Base-by-base conservation (phyloP, 2,797 vertebrate genomes). In the Acrossocheilus wenchowensis region DNA sequence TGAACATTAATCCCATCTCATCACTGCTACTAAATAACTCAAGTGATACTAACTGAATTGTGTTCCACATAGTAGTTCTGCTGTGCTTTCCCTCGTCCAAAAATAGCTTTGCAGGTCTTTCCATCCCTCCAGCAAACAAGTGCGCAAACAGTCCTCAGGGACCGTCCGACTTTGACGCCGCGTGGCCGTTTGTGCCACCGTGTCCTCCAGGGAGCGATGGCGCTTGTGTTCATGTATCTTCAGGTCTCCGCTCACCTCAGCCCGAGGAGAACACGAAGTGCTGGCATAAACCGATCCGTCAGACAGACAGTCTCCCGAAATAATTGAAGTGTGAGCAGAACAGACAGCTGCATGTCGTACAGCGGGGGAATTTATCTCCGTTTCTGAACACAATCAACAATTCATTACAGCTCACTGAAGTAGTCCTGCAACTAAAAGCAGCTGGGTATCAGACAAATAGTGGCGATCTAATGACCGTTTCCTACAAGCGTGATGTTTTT, bases 61-160 rank as follows among this genome's bases (percentile, higher is more conserved):
- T 82, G 72, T 60, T 71, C 85, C 62, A 78, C 60, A 73, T 60
- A 87, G 6, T 50, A 41, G 45, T 72, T 54, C 11, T 10, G 14
- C 41, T 54, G 34, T 75, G 6, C 69, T 81, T 54, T 83, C 48
- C 69, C 68, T n/a, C 6, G 2, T 64, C 86, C 92, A 94, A 92
- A 93, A 94, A 95, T 94, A 95, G 92, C 86, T 92, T 85, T 30
- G 71, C 41, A 41, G 50, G 50, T 81, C 78, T 92, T 87, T 50
- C 19, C 43, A 14, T 36, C 48, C 85, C 52, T 81, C 54, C 72
- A 82, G 60, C 62, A 83, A 83, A 89, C 85, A 88, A 81, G 85
- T 81, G 71, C 43, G 48, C 57, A 80, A 41, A 80, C 52, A n/a
- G 4, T 73, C 84, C 72, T 66, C 5, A 21, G n/a, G 41, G 72